Evolutionary conservation across 2,797 vertebrate species (phyloP), one percentile per base, ranked within the genome.

Genomic region (Chlorospingus flavigularis): DNA sequence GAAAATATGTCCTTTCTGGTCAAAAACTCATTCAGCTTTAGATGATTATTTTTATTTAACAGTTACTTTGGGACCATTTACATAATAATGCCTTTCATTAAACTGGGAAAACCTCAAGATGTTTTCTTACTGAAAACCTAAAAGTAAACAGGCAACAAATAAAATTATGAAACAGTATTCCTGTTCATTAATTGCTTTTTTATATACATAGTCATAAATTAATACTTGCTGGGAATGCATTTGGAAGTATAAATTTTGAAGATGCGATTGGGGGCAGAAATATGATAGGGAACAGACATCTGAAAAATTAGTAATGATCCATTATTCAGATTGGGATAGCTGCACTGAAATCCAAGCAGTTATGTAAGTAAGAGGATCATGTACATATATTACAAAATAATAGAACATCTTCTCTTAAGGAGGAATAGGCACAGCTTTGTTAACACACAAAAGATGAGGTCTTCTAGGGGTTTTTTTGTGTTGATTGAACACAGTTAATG

Each of bases 1-100:
- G 53, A 85, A 92, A 86, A 55, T 25, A 43, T 62, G 40, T 53
- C 13, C 39, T 87, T 84, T 50, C 15, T 42, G 90, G 70, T 51
- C 21, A 48, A 88, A 96, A 90, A 94, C 20, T 67, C 28, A 77
- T 83, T 94, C 71, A 58, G 57, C 48, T 89, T 89, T 55, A 78
- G 68, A 45, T 61, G 3, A 77, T 57, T 74, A 17, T 67, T 87
- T 91, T 65, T 57, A 74, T 74, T 91, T 77, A 92, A 88, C 50
- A 33, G 14, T 57, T 79, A 67, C 12, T 70, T 71, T 54, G n/a
- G 61, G 47, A 57, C 31, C 13, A 47, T 79, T 89, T 73, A 66
- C 33, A n/a, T 63, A 54, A 45, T 47, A 50, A 28, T 2, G 6
- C 25, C 19, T 39, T 81, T 79, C 47, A 58, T 82, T 86, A 89